Evolutionary conservation across 2,797 vertebrate genomes (phyloP).

Genomic region (Xerus rutilus): DNA sequence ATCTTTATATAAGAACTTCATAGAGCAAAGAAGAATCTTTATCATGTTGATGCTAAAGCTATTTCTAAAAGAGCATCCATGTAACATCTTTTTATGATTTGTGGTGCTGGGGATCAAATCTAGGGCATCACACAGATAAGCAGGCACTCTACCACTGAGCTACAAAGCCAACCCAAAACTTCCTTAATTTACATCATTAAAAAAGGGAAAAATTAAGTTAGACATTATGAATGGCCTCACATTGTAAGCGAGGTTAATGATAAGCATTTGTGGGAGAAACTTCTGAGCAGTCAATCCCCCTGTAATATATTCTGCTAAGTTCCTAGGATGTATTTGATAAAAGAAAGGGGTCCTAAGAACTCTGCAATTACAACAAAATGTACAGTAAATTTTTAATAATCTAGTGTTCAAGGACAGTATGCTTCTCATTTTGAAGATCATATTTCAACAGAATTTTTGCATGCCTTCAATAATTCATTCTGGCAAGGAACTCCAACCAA

Average conservation of each 20-base stretch:
- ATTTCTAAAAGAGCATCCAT: neutral
- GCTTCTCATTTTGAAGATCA: conserved; percentile 22
- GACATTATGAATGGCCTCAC: rapidly evolving
- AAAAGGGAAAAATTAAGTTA: conserved; percentile 28
- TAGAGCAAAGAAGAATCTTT: conserved; percentile 61
- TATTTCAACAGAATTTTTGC: conserved; percentile 26
- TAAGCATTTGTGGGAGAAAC: neutral
- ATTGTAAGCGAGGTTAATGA: neutral
- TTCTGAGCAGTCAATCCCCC: neutral
- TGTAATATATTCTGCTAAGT: neutral
- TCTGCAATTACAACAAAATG: neutral
- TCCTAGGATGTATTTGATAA: neutral
- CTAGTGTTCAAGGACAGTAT: neutral
- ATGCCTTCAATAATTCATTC: conserved; percentile 46
- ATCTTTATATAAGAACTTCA: conserved; percentile 45
- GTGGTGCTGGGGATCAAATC: neutral
- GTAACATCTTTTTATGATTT: neutral
- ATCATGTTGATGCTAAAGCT: conserved; percentile 39
- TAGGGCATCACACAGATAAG: neutral
- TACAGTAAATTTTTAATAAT: neutral
- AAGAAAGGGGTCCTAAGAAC: neutral
- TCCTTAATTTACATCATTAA: conserved; percentile 50
- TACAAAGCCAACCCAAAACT: neutral
- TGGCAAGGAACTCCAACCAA: conserved; percentile 30
- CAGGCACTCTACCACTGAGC: neutral